Percentiles rank a stretch among this genome's conserved stretches.
phyloP scores from a whole-genome alignment of 2,888 invertebrate species.

The Onthophagus sagittarius region DNA sequence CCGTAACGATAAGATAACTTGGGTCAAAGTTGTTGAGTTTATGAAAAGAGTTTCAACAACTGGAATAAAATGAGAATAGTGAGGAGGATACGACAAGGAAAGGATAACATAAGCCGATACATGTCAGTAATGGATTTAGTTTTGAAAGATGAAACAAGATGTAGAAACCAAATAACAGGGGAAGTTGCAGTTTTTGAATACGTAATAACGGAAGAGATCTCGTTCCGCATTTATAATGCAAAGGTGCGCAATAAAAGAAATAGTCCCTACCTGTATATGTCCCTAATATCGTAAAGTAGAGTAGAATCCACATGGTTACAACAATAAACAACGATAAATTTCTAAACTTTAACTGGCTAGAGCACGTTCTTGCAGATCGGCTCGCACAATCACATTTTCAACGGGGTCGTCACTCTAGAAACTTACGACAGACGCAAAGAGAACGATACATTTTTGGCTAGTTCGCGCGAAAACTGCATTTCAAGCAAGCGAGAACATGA shows the following conservation, averaged over 20 bases:
- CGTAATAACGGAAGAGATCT: background rate
- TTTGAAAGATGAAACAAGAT: background rate
- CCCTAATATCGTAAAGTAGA: slow-evolving; percentile 28
- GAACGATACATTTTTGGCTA: background rate
- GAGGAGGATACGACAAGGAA: background rate
- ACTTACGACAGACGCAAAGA: slow-evolving; percentile 3
- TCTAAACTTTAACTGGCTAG: background rate
- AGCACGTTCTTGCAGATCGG: slow-evolving; percentile 11
- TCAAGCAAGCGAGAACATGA: background rate
- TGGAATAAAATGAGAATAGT: no score
- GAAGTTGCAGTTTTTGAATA: background rate
- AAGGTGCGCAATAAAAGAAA: slow-evolving; percentile 1
- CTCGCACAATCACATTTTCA: slow-evolving; percentile 30
- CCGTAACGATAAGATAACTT: background rate
- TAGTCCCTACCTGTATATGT: slow-evolving; percentile 29
- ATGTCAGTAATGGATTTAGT: background rate
- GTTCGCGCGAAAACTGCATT: background rate
- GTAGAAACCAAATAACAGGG: background rate
- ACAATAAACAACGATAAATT: slow-evolving; percentile 23
- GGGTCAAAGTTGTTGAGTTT: background rate
- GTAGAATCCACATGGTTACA: slow-evolving; percentile 32
- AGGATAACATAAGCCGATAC: background rate
- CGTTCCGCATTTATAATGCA: background rate
- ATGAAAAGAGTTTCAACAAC: background rate
- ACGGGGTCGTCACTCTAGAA: background rate